These are phyloP conservation scores for Bergia puertoricense DNA, from an alignment of 92 coral and sea anemone species.

Conservation along the genomic window DNA sequence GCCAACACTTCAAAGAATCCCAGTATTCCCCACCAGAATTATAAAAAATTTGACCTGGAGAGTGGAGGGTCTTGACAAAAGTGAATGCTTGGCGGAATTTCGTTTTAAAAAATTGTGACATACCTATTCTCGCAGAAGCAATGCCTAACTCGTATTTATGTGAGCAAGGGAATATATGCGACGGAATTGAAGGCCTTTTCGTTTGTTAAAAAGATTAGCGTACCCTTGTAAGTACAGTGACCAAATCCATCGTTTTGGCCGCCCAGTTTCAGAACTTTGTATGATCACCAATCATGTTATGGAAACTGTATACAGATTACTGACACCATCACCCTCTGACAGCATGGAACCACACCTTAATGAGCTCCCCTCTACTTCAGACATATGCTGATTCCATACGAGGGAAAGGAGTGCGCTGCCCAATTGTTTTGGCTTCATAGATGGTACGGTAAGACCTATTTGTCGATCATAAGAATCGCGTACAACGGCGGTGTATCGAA, in stretches of 20 bases:
- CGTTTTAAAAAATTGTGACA: conserved; percentile 10
- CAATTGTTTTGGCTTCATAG: background rate
- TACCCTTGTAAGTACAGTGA: conserved; percentile 31
- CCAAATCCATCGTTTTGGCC: conserved; percentile 20
- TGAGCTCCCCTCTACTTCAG: background rate
- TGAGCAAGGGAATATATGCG: background rate
- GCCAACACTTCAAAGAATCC: conserved; percentile 11
- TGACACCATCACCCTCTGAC: conserved; percentile 35
- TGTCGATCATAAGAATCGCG: background rate
- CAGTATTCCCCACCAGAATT: background rate
- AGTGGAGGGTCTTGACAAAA: background rate
- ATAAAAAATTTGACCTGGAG: background rate
- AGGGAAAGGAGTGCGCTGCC: background rate
- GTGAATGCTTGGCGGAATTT: conserved; percentile 9
- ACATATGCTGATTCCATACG: background rate
- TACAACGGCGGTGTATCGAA: background rate
- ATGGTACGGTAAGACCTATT: background rate
- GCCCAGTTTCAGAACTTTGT: conserved; percentile 34
- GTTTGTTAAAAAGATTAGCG: background rate
- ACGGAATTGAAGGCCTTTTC: conserved; percentile 20
- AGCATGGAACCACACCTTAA: conserved; percentile 11
- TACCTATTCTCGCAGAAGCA: background rate
- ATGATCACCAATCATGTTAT: conserved; percentile 18
- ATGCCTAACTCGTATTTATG: conserved; percentile 4
- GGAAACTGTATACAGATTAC: conserved; percentile 10